Evolutionary conservation across 2,888 invertebrate genomes (phyloP).

Genomic region (Napeogenes sylphis): DNA sequence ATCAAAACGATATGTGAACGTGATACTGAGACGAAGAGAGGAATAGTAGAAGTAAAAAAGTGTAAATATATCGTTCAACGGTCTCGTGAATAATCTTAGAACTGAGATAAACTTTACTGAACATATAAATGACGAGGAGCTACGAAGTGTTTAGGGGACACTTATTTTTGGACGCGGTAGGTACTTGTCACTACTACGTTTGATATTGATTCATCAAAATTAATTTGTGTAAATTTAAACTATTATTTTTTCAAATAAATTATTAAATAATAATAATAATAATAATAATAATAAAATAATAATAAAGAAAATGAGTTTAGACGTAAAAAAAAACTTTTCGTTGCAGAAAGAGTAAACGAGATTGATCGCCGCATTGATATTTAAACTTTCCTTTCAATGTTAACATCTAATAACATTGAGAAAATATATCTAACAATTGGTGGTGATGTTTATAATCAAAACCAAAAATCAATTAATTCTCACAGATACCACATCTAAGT

Average conservation of each 20-base stretch:
- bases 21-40: conserved; percentile 38
- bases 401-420: too few species aligned
- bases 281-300: too few species aligned
- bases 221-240: too few species aligned
- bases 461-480: too few species aligned
- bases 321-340: too few species aligned
- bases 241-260: too few species aligned
- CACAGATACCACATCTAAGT: conserved; percentile 24
- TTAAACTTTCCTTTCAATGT: too few species aligned
- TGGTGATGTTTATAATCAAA: not conserved
- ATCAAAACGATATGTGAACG: conserved; percentile 43
- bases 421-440: too few species aligned
- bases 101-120: conserved; percentile 57
- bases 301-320: too few species aligned
- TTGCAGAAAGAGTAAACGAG: too few species aligned
- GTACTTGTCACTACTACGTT: conserved; percentile 10
- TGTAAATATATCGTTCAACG: conserved; percentile 67
- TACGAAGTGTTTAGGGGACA: conserved; percentile 38
- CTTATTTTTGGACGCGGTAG: conserved; percentile 34
- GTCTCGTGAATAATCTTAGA: conserved; percentile 60
- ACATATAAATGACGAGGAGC: conserved; percentile 47
- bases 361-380: too few species aligned
- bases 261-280: too few species aligned
- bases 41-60: conserved; percentile 41
- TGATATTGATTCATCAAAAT: not conserved